These are phyloP conservation scores for Druceiella hillmani DNA, from an alignment of 2,888 invertebrate genomes.

Conservation along the genomic window DNA sequence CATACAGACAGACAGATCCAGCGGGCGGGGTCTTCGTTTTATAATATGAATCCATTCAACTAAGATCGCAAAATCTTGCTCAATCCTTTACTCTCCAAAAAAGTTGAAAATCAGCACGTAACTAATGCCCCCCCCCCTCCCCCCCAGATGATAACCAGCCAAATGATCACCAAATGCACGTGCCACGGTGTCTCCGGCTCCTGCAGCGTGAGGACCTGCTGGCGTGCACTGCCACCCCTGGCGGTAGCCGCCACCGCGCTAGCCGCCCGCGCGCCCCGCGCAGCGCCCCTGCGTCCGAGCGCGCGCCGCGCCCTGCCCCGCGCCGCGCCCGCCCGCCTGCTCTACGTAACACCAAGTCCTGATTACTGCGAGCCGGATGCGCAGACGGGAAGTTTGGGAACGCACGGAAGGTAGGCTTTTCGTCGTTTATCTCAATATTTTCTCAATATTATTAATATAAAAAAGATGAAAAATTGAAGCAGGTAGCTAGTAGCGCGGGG, in stretches of 20 bases:
- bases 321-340: constrained; percentile 54
- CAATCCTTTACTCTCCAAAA: too few relatives aligned
- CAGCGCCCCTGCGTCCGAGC: constrained; percentile 35
- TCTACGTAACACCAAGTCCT: constrained; percentile 75
- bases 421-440: too few relatives aligned
- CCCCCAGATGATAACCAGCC: background rate
- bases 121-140: background rate
- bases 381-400: constrained; percentile 70
- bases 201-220: constrained; percentile 77
- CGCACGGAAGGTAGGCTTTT: constrained; percentile 65
- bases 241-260: constrained; percentile 48
- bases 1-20: too few relatives aligned
- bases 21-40: too few relatives aligned
- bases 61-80: too few relatives aligned
- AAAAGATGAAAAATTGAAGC: too few relatives aligned
- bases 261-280: constrained; percentile 57
- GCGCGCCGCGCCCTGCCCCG: constrained; percentile 34
- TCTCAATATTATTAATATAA: too few relatives aligned
- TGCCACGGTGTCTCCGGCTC: constrained; percentile 83
- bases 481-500: too few relatives aligned
- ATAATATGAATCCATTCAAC: too few relatives aligned
- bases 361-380: constrained; percentile 76
- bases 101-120: background rate
- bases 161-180: constrained; percentile 65
- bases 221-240: constrained; percentile 65